Evolutionary conservation across 2,888 invertebrate species (phyloP), one percentile per base, ranked within the genome.

Genomic region (Epinotia brunnichana): DNA sequence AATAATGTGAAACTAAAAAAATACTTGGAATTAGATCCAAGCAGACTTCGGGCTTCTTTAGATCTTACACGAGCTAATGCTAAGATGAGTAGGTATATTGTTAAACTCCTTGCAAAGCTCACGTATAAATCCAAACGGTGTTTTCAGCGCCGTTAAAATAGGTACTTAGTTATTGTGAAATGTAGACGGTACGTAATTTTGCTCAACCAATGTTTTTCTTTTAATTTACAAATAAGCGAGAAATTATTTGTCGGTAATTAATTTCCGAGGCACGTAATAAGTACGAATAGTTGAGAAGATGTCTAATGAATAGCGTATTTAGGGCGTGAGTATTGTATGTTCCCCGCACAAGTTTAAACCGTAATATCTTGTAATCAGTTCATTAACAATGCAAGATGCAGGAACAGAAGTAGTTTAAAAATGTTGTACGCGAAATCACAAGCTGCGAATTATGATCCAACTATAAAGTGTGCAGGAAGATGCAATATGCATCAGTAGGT

Each of bases 191-290:
- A 51, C 51, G 13, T 21, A 44, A 68, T 59, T 48, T 48, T 48
- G 44, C 48, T 29, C 19, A 29, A 51, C 19, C 19, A 59, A 68
- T 57, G 13, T 48, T 41, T 68, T 53, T 69, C 29, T 7, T 13
- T 13, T 48, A 51, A 53, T 60, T 24, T 53, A 21, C n/a, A n/a
- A 60, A 48, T 39, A 21, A n/a, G 7, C 39, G 51, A 60, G 19
- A 51, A 59, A 51, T 35, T 60, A 29, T 54, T 35, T 4, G 21
- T 51, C 21, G 35, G 3, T 39, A 60, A 39, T 60, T 60, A 60
- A 35, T 60, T 53, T 35, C 17, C 48, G 51, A 29, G 35, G 10
- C 21, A 39, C 19, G 17, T 11, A 51, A 35, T 21, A n/a, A n/a
- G n/a, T n/a, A 9, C 19, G 39, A 39, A 39, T 48, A 29, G 17